Conservation (phyloP, 2,888 invertebrate species). For the Drosophila recens region DNA sequence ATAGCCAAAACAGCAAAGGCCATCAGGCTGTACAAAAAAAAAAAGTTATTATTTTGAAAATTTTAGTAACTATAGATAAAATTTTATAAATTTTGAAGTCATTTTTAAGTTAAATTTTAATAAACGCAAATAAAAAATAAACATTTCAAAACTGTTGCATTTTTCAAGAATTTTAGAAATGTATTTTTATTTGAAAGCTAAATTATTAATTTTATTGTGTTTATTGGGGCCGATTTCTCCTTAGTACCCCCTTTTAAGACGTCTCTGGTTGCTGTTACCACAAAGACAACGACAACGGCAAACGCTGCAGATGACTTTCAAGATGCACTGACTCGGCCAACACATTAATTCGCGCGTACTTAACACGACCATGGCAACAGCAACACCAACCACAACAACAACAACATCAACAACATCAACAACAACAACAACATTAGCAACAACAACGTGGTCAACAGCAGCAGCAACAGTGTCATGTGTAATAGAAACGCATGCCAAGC, state of each 20-base stretch:
- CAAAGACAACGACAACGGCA: conserved; percentile 39
- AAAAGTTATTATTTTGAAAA: too few relatives aligned
- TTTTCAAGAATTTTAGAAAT: too few relatives aligned
- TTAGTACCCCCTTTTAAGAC: background rate
- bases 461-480: conserved; percentile 61
- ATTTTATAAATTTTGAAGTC: too few relatives aligned
- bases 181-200: too few relatives aligned
- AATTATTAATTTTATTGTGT: too few relatives aligned
- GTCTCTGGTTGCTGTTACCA: background rate
- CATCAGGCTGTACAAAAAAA: too few relatives aligned
- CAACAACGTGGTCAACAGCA: conserved; percentile 21
- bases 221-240: too few relatives aligned
- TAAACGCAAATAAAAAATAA: too few relatives aligned
- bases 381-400: conserved; percentile 20
- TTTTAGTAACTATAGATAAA: too few relatives aligned
- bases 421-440: conserved; percentile 27
- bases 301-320: conserved; percentile 57
- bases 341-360: conserved; percentile 82
- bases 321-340: conserved; percentile 74
- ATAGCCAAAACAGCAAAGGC: too few relatives aligned
- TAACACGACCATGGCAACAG: conserved; percentile 61
- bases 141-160: too few relatives aligned
- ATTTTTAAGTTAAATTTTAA: too few relatives aligned
- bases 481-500: conserved; percentile 75
- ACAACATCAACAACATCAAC: conserved; percentile 24